Evolutionary conservation across 2,113 vertebrate genomes (phyloP).

Genomic region (Oophaga pumilio): DNA sequence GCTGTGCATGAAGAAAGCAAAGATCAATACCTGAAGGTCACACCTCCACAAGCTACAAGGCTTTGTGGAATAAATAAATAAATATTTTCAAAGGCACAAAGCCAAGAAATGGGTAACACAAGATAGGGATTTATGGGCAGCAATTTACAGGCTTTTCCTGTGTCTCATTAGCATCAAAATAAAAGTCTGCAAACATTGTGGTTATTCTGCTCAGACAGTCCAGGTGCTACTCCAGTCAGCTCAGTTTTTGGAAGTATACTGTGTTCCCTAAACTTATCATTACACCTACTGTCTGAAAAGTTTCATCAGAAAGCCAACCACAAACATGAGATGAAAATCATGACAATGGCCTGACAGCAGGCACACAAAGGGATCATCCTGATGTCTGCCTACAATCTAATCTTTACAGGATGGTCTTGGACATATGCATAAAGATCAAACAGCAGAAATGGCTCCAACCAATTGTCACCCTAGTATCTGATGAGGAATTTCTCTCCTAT

Average conservation of each 20-base stretch:
- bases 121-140: conserved; percentile 12
- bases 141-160: background rate
- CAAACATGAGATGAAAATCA: background rate
- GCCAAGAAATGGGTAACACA: conserved; percentile 8
- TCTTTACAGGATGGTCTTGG: no score
- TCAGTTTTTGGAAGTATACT: background rate
- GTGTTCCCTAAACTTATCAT: background rate
- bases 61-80: background rate
- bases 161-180: conserved; percentile 22
- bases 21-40: background rate
- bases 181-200: background rate
- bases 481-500: no score
- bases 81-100: background rate
- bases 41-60: background rate
- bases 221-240: background rate
- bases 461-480: no score
- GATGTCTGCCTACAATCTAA: no score
- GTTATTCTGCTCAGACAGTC: background rate
- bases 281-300: background rate
- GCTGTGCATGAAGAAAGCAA: background rate
- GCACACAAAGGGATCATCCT: no score
- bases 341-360: no score
- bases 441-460: no score
- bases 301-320: background rate
- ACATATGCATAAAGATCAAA: no score